Evolutionary conservation across 2,888 invertebrate genomes (phyloP), one percentile per base, ranked within the genome.

Genomic region (Euplexia lucipara): DNA sequence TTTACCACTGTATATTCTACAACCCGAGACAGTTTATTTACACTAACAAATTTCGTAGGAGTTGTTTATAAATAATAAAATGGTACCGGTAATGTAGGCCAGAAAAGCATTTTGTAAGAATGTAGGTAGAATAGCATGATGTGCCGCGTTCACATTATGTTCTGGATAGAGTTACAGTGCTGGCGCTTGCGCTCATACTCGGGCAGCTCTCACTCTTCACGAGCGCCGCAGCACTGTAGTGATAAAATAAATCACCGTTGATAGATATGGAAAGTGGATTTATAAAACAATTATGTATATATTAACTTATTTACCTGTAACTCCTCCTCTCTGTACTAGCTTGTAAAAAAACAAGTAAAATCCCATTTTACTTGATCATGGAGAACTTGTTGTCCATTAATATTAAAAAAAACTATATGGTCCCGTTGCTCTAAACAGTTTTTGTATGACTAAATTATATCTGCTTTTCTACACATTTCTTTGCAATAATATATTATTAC

Each of bases 11-110:
- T 37, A 22, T 69, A 69, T 9, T 44, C 3, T 42, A 44, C 26
- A 18, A 54, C 34, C 32, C 9, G 39, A 56, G 16, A 26, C 39
- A 47, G 64, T 72, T 54, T 70, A 64, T 51, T 56, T 41, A 51
- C 41, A 41, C 16, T 16, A 35, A 61, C 39, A 18, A 18, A 44
- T 53, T 53, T 49, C n/a, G 3, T 51, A 67, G 49, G 34, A 52
- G 14, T 52, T 53, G 37, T 67, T 52, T 26, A 58, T 37, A 22
- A 10, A 22, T 37, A 30, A 35, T 20, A 54, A 26, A 58, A 20
- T 20, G 44, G 35, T 37, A 48, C 14, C 32, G 20, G n/a, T n/a
- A 59, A 32, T 32, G 8, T 37, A 45, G 22, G n/a, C 22, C 42
- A 34, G 18, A 16, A 26, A 60, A 30, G 18, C 16, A 14, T 69